Percentiles rank a stretch among this genome's conserved stretches.
These are phyloP conservation scores for Chrysochloris asiatica DNA, from an alignment of 2,113 vertebrate genomes.

Conservation along the genomic window DNA sequence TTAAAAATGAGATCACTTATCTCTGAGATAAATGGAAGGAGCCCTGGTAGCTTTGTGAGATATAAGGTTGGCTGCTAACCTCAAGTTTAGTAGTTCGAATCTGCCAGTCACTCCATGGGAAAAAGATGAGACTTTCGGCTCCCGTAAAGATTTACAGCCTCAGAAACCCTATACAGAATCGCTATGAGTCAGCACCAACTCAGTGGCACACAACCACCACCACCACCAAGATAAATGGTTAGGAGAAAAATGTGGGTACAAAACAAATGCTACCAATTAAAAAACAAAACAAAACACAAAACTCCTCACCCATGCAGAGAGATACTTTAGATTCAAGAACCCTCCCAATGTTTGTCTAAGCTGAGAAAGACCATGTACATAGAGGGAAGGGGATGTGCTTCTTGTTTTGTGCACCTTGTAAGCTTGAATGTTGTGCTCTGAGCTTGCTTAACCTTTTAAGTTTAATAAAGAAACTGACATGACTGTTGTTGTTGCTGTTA, in stretches of 20 bases:
- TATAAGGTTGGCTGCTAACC: too few relatives aligned
- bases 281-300: neutral
- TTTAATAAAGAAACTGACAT: neutral
- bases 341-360: neutral
- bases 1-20: neutral
- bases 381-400: neutral
- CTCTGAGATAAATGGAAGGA: neutral
- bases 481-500: too few relatives aligned
- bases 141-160: too few relatives aligned
- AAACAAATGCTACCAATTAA: neutral
- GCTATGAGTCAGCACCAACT: too few relatives aligned
- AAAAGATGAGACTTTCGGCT: too few relatives aligned
- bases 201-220: too few relatives aligned
- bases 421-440: constrained; percentile 18
- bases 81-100: too few relatives aligned
- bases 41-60: too few relatives aligned
- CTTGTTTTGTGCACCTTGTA: neutral
- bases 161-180: too few relatives aligned
- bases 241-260: neutral
- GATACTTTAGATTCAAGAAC: neutral
- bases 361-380: constrained; percentile 6
- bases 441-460: neutral
- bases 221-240: too few relatives aligned
- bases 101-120: too few relatives aligned
- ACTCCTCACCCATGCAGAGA: neutral